These are phyloP conservation scores for Lissocephala sabroskyi DNA, from an alignment of 2,888 invertebrate species.

Conservation along the genomic window DNA sequence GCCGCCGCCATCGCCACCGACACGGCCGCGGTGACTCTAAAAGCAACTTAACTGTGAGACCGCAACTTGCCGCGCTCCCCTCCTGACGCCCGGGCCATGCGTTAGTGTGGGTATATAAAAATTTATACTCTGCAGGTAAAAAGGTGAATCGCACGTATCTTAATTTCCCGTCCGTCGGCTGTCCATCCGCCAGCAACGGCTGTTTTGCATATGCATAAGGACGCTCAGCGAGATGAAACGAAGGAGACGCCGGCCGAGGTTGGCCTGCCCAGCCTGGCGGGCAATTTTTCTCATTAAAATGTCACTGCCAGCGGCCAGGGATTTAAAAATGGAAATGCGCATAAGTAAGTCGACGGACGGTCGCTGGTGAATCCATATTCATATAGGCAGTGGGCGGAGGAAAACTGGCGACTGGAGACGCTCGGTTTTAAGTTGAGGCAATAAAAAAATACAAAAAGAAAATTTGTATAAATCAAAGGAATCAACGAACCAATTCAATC, in stretches of 20 bases:
- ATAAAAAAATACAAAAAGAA: conserved; percentile 1
- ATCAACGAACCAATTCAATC: neutral
- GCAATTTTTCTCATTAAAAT: conserved; percentile 25
- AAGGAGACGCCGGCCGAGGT: neutral
- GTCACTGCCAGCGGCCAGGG: conserved; percentile 11
- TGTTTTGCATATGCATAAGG: too few relatives aligned
- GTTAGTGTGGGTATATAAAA: too few relatives aligned
- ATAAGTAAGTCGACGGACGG: neutral
- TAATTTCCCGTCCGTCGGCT: too few relatives aligned
- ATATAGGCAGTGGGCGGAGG: neutral
- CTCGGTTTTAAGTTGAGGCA: neutral
- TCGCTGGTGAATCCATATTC: too few relatives aligned
- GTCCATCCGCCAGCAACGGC: too few relatives aligned
- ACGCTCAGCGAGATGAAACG: too few relatives aligned
- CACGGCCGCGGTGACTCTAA: too few relatives aligned
- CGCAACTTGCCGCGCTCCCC: too few relatives aligned
- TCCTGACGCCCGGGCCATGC: too few relatives aligned
- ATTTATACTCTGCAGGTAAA: too few relatives aligned
- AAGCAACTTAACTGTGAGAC: too few relatives aligned
- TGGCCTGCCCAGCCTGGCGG: conserved; percentile 16
- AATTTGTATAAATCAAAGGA: conserved; percentile 13
- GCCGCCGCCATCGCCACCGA: neutral
- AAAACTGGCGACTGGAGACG: neutral
- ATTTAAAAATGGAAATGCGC: conserved; percentile 3
- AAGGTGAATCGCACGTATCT: conserved; percentile 7